These are phyloP conservation scores for Corbicula japonica DNA, from an alignment of 2,888 invertebrate genomes.

Conservation along the genomic window DNA sequence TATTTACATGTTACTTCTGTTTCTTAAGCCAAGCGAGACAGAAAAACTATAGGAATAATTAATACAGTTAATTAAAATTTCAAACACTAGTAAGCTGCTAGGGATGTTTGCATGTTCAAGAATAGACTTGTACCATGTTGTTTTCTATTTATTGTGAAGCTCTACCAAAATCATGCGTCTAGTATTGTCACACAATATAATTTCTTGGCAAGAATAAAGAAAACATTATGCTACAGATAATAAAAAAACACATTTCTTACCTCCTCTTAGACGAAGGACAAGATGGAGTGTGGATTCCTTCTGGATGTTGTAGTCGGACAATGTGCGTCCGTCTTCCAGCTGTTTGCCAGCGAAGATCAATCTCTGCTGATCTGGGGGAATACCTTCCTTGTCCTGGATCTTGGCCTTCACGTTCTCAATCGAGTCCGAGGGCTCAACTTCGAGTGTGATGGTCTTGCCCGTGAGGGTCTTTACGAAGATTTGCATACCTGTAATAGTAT, in stretches of 20 bases:
- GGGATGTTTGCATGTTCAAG: too few relatives aligned
- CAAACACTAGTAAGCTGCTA: too few relatives aligned
- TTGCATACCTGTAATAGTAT: slow-evolving; percentile 89
- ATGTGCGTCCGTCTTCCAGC: slow-evolving; percentile 96
- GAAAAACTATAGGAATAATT: too few relatives aligned
- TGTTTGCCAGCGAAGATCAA: slow-evolving; percentile 98
- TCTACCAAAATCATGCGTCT: not conserved
- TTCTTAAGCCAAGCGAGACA: too few relatives aligned
- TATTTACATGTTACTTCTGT: too few relatives aligned
- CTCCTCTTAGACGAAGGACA: slow-evolving; percentile 42
- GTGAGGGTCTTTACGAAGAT: slow-evolving; percentile 76
- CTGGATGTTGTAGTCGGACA: slow-evolving; percentile 98
- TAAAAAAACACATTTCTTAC: slow-evolving; percentile 1
- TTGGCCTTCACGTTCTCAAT: slow-evolving; percentile 96
- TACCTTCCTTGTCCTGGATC: slow-evolving; percentile 88
- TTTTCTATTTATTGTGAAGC: too few relatives aligned
- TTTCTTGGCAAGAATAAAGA: too few relatives aligned
- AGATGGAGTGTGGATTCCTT: slow-evolving; percentile 89
- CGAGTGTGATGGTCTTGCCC: slow-evolving; percentile 75
- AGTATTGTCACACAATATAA: too few relatives aligned
- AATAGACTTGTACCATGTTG: too few relatives aligned
- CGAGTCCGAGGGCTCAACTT: slow-evolving; percentile 94
- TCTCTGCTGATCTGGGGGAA: slow-evolving; percentile 93
- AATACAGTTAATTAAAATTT: too few relatives aligned
- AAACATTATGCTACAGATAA: not conserved